Percentiles rank a stretch among this genome's conserved stretches.
These are phyloP conservation scores for Chaenodraco wilsoni DNA, from an alignment of 2,797 vertebrate species.

Conservation along the genomic window DNA sequence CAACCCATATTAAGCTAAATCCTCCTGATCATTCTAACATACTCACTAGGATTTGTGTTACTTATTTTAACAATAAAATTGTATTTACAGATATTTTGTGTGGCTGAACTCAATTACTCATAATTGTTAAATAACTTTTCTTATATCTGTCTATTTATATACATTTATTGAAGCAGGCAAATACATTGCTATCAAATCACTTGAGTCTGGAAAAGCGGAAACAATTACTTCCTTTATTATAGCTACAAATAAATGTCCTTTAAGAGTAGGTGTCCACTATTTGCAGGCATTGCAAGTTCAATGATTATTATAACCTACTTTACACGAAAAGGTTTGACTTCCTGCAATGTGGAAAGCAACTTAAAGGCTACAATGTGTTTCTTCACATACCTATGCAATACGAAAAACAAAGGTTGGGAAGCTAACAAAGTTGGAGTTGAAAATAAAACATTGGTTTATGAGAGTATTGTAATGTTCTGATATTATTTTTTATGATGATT, in stretches of 20 bases:
- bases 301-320: background rate
- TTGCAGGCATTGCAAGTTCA: background rate
- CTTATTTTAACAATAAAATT: background rate
- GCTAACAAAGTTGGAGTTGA: too few relatives aligned
- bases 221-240: slow-evolving; percentile 5
- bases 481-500: too few relatives aligned
- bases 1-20: background rate
- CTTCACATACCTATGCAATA: background rate
- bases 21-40: background rate
- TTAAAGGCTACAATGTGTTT: background rate
- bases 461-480: too few relatives aligned
- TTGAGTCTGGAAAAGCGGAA: background rate
- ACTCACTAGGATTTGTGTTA: background rate
- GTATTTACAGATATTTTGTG: background rate
- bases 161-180: background rate
- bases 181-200: too few relatives aligned
- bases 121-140: background rate
- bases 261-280: background rate
- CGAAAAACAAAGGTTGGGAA: too few relatives aligned
- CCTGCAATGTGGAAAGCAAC: background rate
- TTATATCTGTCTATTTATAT: background rate
- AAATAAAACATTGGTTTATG: background rate
- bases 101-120: background rate
- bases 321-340: background rate
- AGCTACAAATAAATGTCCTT: background rate